These are phyloP conservation scores for Tillus elongatus DNA, from an alignment of 2,888 invertebrate genomes.

Conservation along the genomic window DNA sequence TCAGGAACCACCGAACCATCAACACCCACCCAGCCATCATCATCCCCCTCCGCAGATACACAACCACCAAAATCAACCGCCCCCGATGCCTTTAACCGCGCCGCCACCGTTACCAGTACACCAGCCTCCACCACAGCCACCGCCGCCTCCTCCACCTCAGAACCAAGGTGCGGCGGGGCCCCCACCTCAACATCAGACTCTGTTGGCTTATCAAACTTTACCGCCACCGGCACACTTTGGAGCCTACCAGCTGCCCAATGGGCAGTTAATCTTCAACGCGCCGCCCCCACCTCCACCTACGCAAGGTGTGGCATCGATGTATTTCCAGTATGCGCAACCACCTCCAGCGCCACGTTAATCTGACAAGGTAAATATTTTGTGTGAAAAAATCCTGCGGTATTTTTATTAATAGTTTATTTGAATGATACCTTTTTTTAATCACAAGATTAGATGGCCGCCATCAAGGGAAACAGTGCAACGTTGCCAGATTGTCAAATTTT, in stretches of 20 bases:
- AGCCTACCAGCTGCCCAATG: slow-evolving; percentile 34
- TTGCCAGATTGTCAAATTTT: too few species aligned
- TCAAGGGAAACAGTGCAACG: too few species aligned
- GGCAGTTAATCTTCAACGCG: slow-evolving; percentile 35
- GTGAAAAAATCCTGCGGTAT: too few species aligned
- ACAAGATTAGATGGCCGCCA: too few species aligned
- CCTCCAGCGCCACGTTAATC: slow-evolving; percentile 35
- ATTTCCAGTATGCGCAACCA: slow-evolving; percentile 34
- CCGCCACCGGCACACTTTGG: slow-evolving; percentile 24
- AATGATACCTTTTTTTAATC: too few species aligned
- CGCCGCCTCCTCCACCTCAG: slow-evolving; percentile 18
- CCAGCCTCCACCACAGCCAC: slow-evolving; percentile 19
- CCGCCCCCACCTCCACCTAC: slow-evolving; percentile 35
- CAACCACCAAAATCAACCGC: too few species aligned
- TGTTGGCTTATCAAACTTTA: slow-evolving; percentile 20
- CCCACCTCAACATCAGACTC: slow-evolving; percentile 12
- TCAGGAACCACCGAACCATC: not conserved
- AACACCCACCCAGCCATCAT: slow-evolving; percentile 7
- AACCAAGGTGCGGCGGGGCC: not conserved
- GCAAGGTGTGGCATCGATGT: slow-evolving; percentile 25
- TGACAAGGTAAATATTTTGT: too few species aligned
- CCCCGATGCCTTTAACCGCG: slow-evolving; percentile 33
- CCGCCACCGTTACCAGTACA: slow-evolving; percentile 20
- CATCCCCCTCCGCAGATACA: slow-evolving; percentile 7
- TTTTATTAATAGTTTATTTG: too few species aligned